Percentiles rank a stretch among this genome's conserved stretches.
phyloP scores from a whole-genome alignment of 1,140 invertebrate species.

The Pteromalus puparum region DNA sequence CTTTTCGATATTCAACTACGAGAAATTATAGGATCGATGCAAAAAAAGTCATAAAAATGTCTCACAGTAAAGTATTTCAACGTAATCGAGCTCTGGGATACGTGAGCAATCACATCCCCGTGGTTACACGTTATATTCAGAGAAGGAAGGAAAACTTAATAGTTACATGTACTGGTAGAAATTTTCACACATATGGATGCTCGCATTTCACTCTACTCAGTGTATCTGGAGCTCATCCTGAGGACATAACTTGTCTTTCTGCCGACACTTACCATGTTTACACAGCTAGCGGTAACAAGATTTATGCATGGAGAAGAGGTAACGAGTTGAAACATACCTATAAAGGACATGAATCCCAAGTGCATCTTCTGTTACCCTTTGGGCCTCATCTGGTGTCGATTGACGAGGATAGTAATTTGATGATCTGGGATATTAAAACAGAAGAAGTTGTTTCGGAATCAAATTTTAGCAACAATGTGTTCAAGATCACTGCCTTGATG shows the following conservation, averaged over 20 bases:
- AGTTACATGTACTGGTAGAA: conserved; percentile 91
- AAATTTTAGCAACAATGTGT: conserved; percentile 76
- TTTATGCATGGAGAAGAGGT: conserved; percentile 92
- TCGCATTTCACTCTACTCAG: conserved; percentile 88
- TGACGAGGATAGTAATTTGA: conserved; percentile 86
- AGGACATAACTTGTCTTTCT: conserved; percentile 88
- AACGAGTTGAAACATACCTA: conserved; percentile 91
- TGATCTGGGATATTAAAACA: conserved; percentile 90
- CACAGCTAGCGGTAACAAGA: conserved; percentile 85
- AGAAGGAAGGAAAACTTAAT: conserved; percentile 91
- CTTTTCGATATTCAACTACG: not conserved
- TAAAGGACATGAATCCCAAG: conserved; percentile 83
- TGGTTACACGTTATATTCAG: conserved; percentile 89
- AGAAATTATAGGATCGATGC: not conserved
- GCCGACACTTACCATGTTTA: conserved; percentile 89
- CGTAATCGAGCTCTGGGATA: conserved; percentile 91
- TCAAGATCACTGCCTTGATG: conserved; percentile 86
- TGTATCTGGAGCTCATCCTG: conserved; percentile 87
- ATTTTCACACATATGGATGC: conserved; percentile 94
- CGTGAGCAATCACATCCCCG: conserved; percentile 94
- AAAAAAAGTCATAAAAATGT: conserved; percentile 59
- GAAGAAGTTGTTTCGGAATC: conserved; percentile 81
- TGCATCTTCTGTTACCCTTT: conserved; percentile 91
- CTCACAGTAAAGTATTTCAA: conserved; percentile 86
- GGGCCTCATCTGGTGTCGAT: conserved; percentile 90